Base-by-base conservation (phyloP, 2,113 vertebrate genomes). In the Hyperopisus bebe region DNA sequence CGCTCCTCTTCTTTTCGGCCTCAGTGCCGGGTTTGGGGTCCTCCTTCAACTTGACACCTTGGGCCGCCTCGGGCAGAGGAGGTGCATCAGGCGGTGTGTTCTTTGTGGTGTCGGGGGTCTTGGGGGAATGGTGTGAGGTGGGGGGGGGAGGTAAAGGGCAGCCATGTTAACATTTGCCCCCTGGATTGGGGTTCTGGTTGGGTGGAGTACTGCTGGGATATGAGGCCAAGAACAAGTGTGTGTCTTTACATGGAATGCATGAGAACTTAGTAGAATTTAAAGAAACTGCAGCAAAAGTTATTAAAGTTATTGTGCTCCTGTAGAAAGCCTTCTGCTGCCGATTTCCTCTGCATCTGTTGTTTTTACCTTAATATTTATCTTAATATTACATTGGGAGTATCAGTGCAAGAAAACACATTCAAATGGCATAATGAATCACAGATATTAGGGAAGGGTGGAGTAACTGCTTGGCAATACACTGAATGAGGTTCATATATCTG, bases 41-140 rank as follows among this genome's bases (percentile, higher is more conserved):
- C 62, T 97, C 97, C 13, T 95, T 96, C 87, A 91, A 62, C 11
- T 96, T 94, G 90, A 90, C 94, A 90, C 90, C 94, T 92, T 3
- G 95, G 51, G 90, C 88, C 19, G 92, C 91, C 77, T 93, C 95
- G 8, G 88, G 93, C 31, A 88, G 89, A 55, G 24, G 93, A 91
- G 1, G 93, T 90, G 35, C 88, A 21, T 35, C 47, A 7, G 92
- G 91, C 0, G 94, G 50, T 8, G 88, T 46, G 2, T 92, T 93
- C 90, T 95, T 95, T 84, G 94, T 95, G 84, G 93, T 95, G 9
- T 94, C 95, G 62, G 92, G 62, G 27, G 91, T 91, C 96, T 96
- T 89, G 35, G 15, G 66, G 48, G 15, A 35, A 53, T 3, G 84
- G 47, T 21, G 1, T 19, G 21, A 58, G 21, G 58, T 31, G 62